Evolutionary conservation across 2,888 invertebrate genomes (phyloP).

Genomic region (Anorthoa munda): DNA sequence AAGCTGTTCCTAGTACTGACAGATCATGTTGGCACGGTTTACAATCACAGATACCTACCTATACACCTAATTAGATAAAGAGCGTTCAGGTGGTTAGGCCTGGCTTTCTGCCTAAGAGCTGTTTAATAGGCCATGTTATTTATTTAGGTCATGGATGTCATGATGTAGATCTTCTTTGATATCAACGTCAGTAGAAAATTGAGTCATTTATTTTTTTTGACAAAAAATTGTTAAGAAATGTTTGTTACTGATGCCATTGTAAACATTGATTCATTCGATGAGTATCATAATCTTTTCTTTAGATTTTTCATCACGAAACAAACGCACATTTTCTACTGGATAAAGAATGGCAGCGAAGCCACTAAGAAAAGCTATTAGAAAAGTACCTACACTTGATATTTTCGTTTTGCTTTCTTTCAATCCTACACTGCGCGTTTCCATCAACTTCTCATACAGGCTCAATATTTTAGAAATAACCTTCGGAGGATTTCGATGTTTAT

Average conservation of each 20-base stretch:
- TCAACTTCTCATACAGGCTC: not conserved
- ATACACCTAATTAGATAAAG: constrained; percentile 20
- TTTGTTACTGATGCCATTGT: not conserved
- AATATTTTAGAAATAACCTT: constrained; percentile 21
- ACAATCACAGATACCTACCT: constrained; percentile 15
- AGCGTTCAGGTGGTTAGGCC: constrained; percentile 34
- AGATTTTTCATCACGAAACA: too few relatives aligned
- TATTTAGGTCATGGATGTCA: constrained; percentile 3
- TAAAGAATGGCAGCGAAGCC: not conserved
- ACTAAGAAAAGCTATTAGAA: not conserved
- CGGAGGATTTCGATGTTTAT: constrained; percentile 38
- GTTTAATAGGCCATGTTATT: constrained; percentile 12
- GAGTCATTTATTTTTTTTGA: not conserved
- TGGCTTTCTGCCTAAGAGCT: constrained; percentile 44
- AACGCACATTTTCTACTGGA: not conserved
- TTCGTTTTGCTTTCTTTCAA: not conserved
- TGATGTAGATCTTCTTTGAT: not conserved
- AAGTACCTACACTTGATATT: not conserved
- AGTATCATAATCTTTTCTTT: too few relatives aligned
- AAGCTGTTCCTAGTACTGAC: constrained; percentile 24
- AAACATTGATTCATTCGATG: too few relatives aligned
- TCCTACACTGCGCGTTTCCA: not conserved
- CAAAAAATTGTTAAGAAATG: not conserved
- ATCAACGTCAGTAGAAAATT: not conserved
- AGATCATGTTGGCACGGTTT: constrained; percentile 48